Conservation (phyloP, 2,113 vertebrate genomes). For the Sinocyclocheilus anshuiensis region DNA sequence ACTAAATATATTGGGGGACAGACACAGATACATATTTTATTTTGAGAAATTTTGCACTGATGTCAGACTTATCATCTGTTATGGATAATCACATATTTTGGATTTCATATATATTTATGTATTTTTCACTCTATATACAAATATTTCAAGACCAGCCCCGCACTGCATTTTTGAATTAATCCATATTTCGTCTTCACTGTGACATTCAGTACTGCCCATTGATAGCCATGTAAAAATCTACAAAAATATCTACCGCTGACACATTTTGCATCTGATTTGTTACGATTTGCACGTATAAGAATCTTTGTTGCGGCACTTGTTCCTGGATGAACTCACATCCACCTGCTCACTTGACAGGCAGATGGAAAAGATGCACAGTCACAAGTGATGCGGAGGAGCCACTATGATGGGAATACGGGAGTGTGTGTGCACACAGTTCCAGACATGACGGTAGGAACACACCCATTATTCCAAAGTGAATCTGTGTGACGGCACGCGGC, state of each 20-base stretch:
- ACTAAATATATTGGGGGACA: too few species aligned
- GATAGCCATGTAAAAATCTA: background rate
- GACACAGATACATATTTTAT: too few species aligned
- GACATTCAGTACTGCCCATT: background rate
- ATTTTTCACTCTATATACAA: too few species aligned
- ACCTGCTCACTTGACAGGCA: background rate
- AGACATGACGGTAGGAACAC: constrained; percentile 56
- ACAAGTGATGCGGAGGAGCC: constrained; percentile 59
- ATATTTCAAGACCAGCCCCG: too few species aligned
- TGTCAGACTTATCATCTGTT: too few species aligned
- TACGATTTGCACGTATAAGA: background rate
- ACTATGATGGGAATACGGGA: background rate
- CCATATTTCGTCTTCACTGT: too few species aligned
- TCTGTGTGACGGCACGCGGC: constrained; percentile 71
- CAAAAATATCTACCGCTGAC: background rate
- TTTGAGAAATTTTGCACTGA: too few species aligned
- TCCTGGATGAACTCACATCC: background rate
- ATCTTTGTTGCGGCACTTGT: background rate
- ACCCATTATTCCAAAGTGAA: constrained; percentile 79
- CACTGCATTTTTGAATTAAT: too few species aligned
- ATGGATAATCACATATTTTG: too few species aligned
- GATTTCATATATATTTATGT: too few species aligned
- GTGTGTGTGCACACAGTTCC: constrained; percentile 71
- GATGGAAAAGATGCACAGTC: constrained; percentile 66
- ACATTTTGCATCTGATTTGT: background rate